Conservation (phyloP, 92 coral and sea anemone genomes). For the Epizoanthus rinbou region DNA sequence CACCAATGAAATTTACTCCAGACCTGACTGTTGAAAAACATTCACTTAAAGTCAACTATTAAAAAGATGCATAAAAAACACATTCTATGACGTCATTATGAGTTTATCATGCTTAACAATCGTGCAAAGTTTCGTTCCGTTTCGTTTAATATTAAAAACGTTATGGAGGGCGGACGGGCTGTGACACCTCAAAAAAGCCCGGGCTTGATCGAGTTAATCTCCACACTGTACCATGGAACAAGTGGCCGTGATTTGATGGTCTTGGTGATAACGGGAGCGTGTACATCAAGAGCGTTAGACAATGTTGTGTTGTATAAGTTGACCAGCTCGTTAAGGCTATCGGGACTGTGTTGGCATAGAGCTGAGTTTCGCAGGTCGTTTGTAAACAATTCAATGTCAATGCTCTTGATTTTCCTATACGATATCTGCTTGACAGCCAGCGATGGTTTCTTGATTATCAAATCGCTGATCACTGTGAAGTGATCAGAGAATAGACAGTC, state of each 20-base stretch:
- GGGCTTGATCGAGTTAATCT: no score
- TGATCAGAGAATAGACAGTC: constrained; percentile 45
- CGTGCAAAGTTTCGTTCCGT: no score
- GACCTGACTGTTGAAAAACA: no score
- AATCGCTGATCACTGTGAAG: constrained; percentile 39
- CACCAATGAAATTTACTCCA: no score
- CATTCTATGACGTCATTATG: no score
- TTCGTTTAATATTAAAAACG: no score
- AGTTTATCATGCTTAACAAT: no score
- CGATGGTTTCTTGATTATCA: constrained; percentile 44
- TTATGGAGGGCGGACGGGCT: no score
- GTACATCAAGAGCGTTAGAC: constrained; percentile 35
- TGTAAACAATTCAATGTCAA: constrained; percentile 1
- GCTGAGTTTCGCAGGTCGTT: constrained; percentile 45
- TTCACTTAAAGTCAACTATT: no score
- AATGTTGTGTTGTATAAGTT: constrained; percentile 40
- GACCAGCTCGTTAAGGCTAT: constrained; percentile 33
- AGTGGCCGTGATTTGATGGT: constrained; percentile 40
- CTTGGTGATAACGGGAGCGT: constrained; percentile 43
- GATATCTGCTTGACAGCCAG: constrained; percentile 35
- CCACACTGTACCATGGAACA: constrained; percentile 39
- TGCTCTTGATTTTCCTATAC: constrained; percentile 19
- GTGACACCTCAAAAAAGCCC: no score
- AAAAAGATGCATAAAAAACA: no score
- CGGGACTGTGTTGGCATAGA: constrained; percentile 31